Evolutionary conservation across 2,888 invertebrate species (phyloP).

Genomic region (Corbicula japonica): DNA sequence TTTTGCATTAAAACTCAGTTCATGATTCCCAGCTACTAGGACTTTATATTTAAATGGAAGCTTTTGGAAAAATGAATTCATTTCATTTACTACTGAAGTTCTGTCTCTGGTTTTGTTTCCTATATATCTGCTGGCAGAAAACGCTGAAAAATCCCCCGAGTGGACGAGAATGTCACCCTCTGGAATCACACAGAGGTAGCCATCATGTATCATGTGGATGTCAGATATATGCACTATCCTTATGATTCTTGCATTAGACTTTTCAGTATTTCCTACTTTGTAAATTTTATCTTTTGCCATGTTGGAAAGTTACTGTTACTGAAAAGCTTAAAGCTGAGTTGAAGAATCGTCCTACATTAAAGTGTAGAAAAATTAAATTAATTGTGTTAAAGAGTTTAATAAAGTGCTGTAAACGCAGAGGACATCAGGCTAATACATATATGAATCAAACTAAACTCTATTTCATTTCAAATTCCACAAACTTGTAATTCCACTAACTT

Average conservation of each 20-base stretch:
- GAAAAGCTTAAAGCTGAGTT: too few relatives aligned
- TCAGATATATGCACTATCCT: slow-evolving; percentile 84
- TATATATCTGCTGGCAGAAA: slow-evolving; percentile 43
- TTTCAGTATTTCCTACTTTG: slow-evolving; percentile 57
- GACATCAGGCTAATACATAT: too few relatives aligned
- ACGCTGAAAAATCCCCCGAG: slow-evolving; percentile 82
- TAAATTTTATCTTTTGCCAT: slow-evolving; percentile 21
- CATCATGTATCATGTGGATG: slow-evolving; percentile 78
- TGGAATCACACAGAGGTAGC: slow-evolving; percentile 70
- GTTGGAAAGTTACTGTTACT: too few relatives aligned
- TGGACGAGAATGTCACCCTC: slow-evolving; percentile 83
- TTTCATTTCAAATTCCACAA: too few relatives aligned
- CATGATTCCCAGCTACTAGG: slow-evolving; percentile 84
- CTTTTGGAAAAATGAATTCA: slow-evolving; percentile 77
- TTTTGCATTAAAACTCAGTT: slow-evolving; percentile 70
- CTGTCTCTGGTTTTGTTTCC: slow-evolving; percentile 47
- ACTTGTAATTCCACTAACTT: too few relatives aligned
- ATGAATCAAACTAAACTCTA: too few relatives aligned
- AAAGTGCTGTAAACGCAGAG: too few relatives aligned
- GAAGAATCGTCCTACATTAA: too few relatives aligned
- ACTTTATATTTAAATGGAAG: slow-evolving; percentile 81
- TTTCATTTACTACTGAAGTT: slow-evolving; percentile 46
- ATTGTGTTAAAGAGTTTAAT: too few relatives aligned
- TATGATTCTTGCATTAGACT: slow-evolving; percentile 39
- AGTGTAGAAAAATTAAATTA: too few relatives aligned